A percentile compares a stretch with the other conserved stretches of the same genome.
These are phyloP conservation scores for Spongilla lacustris DNA, from an alignment of 37 sponge, comb jelly and placozoan species.

Conservation along the genomic window DNA sequence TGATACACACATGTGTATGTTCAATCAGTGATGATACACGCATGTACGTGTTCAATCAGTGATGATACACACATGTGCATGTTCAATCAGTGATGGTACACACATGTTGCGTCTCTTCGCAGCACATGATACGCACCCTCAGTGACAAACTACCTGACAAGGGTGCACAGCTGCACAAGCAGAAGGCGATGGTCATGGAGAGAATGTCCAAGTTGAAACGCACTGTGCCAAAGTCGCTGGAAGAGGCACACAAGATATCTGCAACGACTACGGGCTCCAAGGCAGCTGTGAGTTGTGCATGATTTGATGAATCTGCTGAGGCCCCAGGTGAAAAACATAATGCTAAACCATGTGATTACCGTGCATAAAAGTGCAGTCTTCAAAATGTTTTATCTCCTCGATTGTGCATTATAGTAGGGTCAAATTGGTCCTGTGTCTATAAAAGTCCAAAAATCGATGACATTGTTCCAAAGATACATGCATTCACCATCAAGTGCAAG, in stretches of 20 bases:
- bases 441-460: too few relatives aligned
- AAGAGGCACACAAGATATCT: background rate
- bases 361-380: too few relatives aligned
- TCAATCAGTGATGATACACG: background rate
- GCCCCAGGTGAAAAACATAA: background rate
- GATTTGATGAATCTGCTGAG: background rate
- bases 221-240: background rate
- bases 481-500: too few relatives aligned
- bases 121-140: slow-evolving; percentile 23
- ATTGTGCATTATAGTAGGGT: too few relatives aligned
- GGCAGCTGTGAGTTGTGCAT: background rate
- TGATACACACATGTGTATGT: too few relatives aligned
- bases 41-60: background rate
- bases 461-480: too few relatives aligned
- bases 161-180: slow-evolving; percentile 49
- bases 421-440: too few relatives aligned
- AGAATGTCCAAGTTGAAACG: slow-evolving; percentile 31
- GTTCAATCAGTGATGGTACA: background rate
- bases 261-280: background rate
- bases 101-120: background rate
- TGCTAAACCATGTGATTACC: too few relatives aligned
- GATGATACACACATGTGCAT: background rate
- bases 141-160: slow-evolving; percentile 55
- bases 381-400: too few relatives aligned
- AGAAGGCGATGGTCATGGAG: background rate